phyloP scores from a whole-genome alignment of 2,888 invertebrate genomes.

The Periphyllus acericola region DNA sequence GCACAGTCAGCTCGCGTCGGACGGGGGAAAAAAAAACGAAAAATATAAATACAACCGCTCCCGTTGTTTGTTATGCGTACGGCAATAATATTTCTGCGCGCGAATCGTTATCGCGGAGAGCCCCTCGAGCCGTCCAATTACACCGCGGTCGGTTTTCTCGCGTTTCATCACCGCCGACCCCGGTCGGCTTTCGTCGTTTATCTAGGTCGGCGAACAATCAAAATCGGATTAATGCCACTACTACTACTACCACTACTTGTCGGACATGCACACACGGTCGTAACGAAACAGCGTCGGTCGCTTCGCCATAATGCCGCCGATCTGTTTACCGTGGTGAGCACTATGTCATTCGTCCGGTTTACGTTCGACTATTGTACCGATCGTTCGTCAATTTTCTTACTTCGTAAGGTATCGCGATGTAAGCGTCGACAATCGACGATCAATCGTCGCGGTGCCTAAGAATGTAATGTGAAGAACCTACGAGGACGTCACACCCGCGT shows the following conservation, averaged over 20 bases:
- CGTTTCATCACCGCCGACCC: background rate
- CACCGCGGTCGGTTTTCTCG: background rate
- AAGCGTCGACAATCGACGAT: no score
- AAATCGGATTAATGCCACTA: background rate
- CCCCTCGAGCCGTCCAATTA: background rate
- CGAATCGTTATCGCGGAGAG: background rate
- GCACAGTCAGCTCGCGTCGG: background rate
- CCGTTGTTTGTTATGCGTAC: no score
- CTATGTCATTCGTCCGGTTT: background rate
- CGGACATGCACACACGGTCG: no score
- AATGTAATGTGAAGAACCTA: no score
- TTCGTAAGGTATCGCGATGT: no score
- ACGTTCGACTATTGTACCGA: background rate
- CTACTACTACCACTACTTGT: background rate
- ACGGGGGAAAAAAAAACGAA: background rate
- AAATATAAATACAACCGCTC: no score
- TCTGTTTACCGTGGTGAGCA: background rate
- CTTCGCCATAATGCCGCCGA: no score
- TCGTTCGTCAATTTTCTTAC: no score
- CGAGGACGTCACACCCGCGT: no score
- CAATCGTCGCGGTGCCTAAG: no score
- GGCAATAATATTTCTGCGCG: background rate
- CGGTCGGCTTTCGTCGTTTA: background rate
- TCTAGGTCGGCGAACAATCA: constrained; percentile 20
- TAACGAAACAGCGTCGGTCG: no score